Evolutionary conservation across 2,797 vertebrate genomes (phyloP).

Genomic region (Anguilla anguilla): DNA sequence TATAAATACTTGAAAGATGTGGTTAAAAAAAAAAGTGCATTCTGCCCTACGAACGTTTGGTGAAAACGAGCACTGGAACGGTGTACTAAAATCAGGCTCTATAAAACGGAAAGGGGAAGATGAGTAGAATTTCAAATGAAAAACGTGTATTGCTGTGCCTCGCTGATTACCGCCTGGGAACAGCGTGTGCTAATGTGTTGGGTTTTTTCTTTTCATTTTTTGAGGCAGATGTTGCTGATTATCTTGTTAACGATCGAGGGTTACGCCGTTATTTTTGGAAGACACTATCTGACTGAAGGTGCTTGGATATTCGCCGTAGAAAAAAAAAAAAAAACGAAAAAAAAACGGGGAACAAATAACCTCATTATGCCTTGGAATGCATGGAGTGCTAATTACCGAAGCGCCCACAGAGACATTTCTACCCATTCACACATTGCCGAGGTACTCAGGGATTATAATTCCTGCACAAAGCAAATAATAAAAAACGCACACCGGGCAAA

Average conservation of each 20-base stretch:
- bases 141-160: background rate
- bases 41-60: background rate
- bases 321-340: background rate
- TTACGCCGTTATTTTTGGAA: conserved; percentile 32
- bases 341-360: conserved; percentile 13
- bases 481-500: conserved; percentile 10
- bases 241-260: conserved; percentile 28
- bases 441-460: conserved; percentile 25
- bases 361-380: conserved; percentile 35
- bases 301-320: conserved; percentile 29
- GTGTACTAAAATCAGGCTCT: background rate
- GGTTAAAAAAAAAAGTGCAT: background rate
- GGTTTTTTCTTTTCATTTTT: conserved; percentile 16
- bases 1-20: background rate
- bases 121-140: background rate
- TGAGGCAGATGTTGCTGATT: conserved; percentile 22
- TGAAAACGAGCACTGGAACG: background rate
- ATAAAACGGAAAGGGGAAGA: background rate
- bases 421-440: conserved; percentile 30
- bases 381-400: conserved; percentile 36
- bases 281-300: conserved; percentile 14
- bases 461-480: conserved; percentile 33
- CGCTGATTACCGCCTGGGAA: conserved; percentile 12
- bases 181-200: conserved; percentile 16
- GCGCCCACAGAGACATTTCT: conserved; percentile 26